Evolutionary conservation across 2,113 vertebrate species (phyloP), one percentile per base, ranked within the genome.

Genomic region (Gulo gulo): DNA sequence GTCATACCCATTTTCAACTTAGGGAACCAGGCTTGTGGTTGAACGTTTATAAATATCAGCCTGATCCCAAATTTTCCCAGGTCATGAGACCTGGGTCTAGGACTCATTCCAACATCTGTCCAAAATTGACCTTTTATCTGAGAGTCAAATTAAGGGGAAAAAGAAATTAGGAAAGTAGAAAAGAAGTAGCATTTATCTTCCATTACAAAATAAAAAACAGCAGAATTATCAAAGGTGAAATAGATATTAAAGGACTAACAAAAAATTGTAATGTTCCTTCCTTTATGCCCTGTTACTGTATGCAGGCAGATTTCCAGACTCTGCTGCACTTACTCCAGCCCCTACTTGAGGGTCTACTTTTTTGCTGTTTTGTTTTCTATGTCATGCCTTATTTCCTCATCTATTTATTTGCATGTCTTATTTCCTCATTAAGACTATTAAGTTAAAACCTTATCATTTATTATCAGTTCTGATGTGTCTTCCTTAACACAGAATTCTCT

Each of bases 401-500:
- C 31, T 63, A 92, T 50, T n/a, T 61, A 55, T 67, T 71, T 88
- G 4, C 2, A 42, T 57, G 24, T 16, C 13, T 79, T 36, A 36
- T 65, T 80, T 76, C 20, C 7, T 82, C 26, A 80, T 45, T 61
- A 59, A 55, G 20, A 76, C 3, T 61, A 42, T 13, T 31, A 2
- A 79, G 13, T 50, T 94, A 36, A 71, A 92, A 59, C 34, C 47
- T 65, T 74, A 47, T n/a, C 23, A 63, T 23, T 88, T 94, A 85
- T 65, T 74, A 86, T 81, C 0, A 50, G 39, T 73, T 84, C 39
- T 21, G 3, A 57, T 50, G 55, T 93, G 4, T 74, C 12, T 81
- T 96, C 91, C 4, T 93, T 91, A 69, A 20, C 16, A 92, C 2
- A 83, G 47, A 74, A 71, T 93, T 71, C 81, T 8, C 29, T 61